Evolutionary conservation across 2,888 invertebrate species (phyloP), one percentile per base, ranked within the genome.

Genomic region (Carabus problematicus): DNA sequence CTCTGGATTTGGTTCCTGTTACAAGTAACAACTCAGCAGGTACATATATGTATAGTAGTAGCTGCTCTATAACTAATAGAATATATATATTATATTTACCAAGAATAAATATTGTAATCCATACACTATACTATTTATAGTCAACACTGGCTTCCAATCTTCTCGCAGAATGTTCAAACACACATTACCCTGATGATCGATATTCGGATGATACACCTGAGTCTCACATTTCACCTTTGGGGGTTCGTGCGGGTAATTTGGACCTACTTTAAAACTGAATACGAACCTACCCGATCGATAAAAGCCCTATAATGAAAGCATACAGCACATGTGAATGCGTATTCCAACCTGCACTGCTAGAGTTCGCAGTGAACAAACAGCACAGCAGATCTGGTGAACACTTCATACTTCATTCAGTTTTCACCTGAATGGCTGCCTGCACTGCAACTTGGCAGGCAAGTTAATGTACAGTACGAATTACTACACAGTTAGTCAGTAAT

Each of bases 151-250:
- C 84, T 98, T 98, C 98, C 98, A 98, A 84, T 98, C 98, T 88
- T 98, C 97, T 78, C 97, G 88, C 77, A 98, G 86, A 80, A 98
- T 98, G 84, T 98, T 98, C 73, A 98, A 87, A 81, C 98, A 98
- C 39, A 98, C 97, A 84, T 98, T 98, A 75, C 98, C 98, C 80
- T 98, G 97, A 77, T 97, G 85, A 85, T 98, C 98, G 81, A 98
- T 98, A 82, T 98, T 98, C 11, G 98, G 98, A 84, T 98, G 98
- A 82, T 98, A 98, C 60, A 98, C 96, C 80, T 93, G 92, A 52
- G 97, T 97, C 84, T 95, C 96, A 84, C 98, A 98, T 84, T 98
- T 98, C 41, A 98, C 98, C 85, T 98, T 98, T 16, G 98, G 98
- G 54, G 98, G 97, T 82, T 98, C 97, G 79, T 98, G 98, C 40